Evolutionary conservation across 2,888 invertebrate species (phyloP).

Genomic region (Nephrotoma guestfalica): DNA sequence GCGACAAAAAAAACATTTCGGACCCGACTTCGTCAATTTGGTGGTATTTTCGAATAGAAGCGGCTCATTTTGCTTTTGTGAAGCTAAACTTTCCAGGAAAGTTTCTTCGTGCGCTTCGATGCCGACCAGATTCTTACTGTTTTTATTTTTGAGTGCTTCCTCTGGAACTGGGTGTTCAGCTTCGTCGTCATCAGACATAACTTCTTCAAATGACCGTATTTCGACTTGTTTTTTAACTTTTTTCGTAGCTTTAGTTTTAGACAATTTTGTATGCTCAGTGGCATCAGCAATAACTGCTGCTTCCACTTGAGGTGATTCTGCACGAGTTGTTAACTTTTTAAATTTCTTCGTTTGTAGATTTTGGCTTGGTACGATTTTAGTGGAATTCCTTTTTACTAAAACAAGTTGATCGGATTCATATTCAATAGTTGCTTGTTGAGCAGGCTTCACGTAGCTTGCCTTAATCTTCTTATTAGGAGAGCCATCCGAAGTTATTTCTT

Average conservation of each 20-base stretch:
- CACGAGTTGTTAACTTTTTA: neutral
- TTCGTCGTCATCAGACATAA: neutral
- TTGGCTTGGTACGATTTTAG: neutral
- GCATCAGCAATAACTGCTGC: neutral
- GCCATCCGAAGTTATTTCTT: neutral
- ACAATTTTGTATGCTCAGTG: too few relatives aligned
- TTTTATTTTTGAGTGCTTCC: neutral
- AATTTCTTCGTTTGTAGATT: neutral
- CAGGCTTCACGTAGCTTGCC: neutral
- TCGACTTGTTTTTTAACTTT: neutral
- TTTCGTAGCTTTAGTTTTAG: neutral
- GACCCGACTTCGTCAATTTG: neutral
- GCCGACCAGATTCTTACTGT: neutral
- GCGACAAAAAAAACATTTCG: slow-evolving; percentile 1
- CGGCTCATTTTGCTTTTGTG: neutral
- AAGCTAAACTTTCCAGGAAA: neutral
- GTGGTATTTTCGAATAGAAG: neutral
- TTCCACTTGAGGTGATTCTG: neutral
- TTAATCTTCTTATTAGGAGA: neutral
- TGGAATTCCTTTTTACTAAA: neutral
- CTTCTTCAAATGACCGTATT: neutral
- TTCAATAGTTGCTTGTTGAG: neutral
- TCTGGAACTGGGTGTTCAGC: neutral
- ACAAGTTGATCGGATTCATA: neutral
- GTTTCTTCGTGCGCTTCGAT: neutral